Evolutionary conservation across 2,113 vertebrate species (phyloP).

Genomic region (Litocranius walleri): DNA sequence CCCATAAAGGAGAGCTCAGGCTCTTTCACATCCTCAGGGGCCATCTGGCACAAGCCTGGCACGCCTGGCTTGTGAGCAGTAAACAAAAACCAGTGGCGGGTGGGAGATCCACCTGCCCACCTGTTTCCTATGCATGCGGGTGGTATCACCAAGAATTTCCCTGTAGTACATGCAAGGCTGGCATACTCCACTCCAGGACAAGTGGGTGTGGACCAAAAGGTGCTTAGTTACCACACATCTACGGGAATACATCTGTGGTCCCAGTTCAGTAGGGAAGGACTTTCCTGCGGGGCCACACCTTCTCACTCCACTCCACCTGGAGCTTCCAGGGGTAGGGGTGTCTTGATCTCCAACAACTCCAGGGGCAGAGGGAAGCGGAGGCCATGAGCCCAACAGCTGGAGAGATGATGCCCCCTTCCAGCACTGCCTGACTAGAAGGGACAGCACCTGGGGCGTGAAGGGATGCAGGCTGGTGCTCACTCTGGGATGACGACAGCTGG

Average conservation of each 20-base stretch:
- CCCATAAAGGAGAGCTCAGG: neutral
- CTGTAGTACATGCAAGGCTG: neutral
- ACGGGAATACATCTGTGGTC: neutral
- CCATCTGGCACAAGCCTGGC: neutral
- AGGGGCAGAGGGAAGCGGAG: neutral
- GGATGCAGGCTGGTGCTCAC: neutral
- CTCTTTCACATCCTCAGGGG: neutral
- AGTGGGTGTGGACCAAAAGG: neutral
- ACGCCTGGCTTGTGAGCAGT: neutral
- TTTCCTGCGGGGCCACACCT: neutral
- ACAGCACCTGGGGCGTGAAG: neutral
- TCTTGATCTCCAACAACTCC: neutral
- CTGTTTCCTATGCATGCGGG: neutral
- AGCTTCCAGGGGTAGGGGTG: neutral
- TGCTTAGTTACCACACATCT: neutral
- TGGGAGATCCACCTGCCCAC: neutral
- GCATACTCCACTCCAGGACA: neutral
- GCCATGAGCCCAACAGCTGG: neutral
- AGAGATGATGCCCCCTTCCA: neutral
- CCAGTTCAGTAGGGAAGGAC: neutral
- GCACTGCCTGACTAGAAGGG: neutral
- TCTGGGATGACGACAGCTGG: neutral
- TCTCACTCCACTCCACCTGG: rapidly evolving
- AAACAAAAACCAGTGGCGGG: neutral
- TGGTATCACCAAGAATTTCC: neutral